Base-by-base conservation (phyloP, 2,113 vertebrate species). In the Pantherophis guttatus region DNA sequence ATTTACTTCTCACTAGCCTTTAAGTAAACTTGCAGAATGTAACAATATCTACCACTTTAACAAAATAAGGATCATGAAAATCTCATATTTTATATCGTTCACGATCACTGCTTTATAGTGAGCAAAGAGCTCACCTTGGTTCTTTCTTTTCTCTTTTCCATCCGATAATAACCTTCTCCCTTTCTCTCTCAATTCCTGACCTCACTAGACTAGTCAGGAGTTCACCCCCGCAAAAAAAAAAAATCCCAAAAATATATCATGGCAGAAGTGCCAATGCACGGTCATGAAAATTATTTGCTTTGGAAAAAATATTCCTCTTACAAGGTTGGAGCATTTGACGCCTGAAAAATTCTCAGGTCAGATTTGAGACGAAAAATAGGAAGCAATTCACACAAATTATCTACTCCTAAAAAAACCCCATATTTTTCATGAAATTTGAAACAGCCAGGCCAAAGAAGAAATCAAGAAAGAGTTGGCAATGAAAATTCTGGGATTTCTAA, bases 1-100 rank as follows among this genome's bases (percentile, higher is more conserved):
- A 24, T 62, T 5, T 94, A 95, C 62, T 62, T 87, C 29, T 90
- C 92, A 97, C 94, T 92, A 97, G 95, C 93, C 96, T 95, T 96
- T 96, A 96, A 94, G 95, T 97, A 97, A 98, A 98, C 97, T 97
- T 95, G 96, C 93, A 93, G 92, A 97, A 96, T 95, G 75, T 94
- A 97, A 96, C 96, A 95, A 55, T 0, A n/a, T 94, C 96, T 95
- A 97, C 95, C 96, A 96, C 96, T 97, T 97, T 97, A 97, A 97
- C 96, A 96, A 93, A 94, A 92, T 58, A 90, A 95, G 54, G 96
- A 86, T 91, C 29, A 8, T 91, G 39, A 89, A 39, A 39, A 95
- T 75, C 86, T 95, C 90, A 91, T 85, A 93, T 87, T 92, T 95
- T 91, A 94, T 95, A 95, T 86, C 91, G 92, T 95, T 97, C 96